Conservation (phyloP, 2,113 vertebrate species). For the Epinephelus lanceolatus region DNA sequence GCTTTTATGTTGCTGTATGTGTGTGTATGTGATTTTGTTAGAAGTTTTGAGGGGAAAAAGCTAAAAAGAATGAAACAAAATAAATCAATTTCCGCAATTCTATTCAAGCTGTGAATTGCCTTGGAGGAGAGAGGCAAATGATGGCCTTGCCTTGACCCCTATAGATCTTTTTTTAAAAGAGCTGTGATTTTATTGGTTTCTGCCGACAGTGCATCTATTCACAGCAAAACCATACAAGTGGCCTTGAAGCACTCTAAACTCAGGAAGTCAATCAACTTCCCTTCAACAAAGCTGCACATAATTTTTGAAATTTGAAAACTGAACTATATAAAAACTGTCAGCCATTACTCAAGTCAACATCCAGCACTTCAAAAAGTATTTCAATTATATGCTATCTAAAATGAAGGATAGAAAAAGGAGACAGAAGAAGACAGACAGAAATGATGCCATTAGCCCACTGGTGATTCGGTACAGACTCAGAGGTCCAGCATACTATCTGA, state of each 20-base stretch:
- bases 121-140: constrained; percentile 12
- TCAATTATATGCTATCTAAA: not conserved
- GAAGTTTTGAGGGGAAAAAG: not conserved
- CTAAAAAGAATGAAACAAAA: constrained; percentile 11
- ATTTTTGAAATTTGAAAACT: not conserved
- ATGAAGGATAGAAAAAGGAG: not conserved
- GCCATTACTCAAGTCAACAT: not conserved
- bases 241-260: constrained; percentile 2
- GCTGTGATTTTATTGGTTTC: constrained; percentile 32
- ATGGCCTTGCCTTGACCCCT: not conserved
- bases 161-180: constrained; percentile 16
- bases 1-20: not conserved
- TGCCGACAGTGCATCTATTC: constrained; percentile 15
- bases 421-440: not conserved
- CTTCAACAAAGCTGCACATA: not conserved
- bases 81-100: constrained; percentile 21
- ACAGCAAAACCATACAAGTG: constrained; percentile 25
- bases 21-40: not conserved
- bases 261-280: constrained; percentile 3
- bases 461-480: not conserved
- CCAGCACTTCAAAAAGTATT: not conserved
- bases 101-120: constrained; percentile 45
- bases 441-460: not conserved
- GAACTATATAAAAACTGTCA: not conserved
- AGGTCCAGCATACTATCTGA: not conserved